A percentile compares a stretch with the other conserved stretches of the same genome.
phyloP scores from a whole-genome alignment of 1,140 invertebrate species.

The Akabosia matsudoensis region DNA sequence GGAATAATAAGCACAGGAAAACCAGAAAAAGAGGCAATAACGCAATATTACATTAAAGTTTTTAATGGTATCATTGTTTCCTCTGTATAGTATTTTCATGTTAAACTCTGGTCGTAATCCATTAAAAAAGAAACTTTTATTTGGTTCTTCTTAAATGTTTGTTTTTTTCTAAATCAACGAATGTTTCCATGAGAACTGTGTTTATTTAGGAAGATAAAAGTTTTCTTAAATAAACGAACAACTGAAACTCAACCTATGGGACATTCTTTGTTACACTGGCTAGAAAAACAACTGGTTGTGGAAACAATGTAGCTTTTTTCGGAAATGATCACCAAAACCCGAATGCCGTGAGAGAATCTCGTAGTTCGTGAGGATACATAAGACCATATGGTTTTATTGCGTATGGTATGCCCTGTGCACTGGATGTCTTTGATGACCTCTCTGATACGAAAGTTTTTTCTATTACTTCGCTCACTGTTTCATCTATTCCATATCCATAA shows the following conservation, averaged over 20 bases:
- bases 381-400: not conserved
- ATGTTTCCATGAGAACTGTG: not conserved
- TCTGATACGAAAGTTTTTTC: not conserved
- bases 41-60: no score
- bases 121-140: not conserved
- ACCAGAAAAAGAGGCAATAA: no score
- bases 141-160: not conserved
- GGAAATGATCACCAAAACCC: no score
- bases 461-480: not conserved
- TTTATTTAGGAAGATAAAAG: not conserved
- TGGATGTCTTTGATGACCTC: conserved; percentile 1
- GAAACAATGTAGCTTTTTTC: no score
- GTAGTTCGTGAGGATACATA: no score
- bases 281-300: no score
- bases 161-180: not conserved
- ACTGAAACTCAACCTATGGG: not conserved
- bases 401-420: not conserved
- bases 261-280: no score
- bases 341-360: no score
- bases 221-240: not conserved
- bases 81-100: no score
- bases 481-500: not conserved
- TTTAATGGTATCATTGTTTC: no score
- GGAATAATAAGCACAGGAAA: no score
- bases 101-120: no score